A percentile compares a stretch with the other conserved stretches of the same genome.
These are phyloP conservation scores for Plebejus melissa DNA, from an alignment of 2,888 invertebrate species.

Conservation along the genomic window DNA sequence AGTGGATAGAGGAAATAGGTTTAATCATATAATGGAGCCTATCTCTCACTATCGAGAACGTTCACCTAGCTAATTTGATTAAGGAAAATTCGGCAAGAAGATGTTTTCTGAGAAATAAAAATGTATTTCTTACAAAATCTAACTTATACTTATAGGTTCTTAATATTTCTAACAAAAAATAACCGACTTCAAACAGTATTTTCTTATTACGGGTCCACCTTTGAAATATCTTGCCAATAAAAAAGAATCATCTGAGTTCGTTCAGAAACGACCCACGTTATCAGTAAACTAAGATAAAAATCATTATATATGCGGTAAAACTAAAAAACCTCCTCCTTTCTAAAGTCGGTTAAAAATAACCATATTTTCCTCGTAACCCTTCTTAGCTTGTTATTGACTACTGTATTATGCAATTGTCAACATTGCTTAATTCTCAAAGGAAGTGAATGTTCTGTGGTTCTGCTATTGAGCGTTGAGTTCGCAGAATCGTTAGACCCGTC, in stretches of 20 bases:
- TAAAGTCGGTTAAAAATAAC: background rate
- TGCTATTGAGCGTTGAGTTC: slow-evolving; percentile 39
- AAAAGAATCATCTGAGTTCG: background rate
- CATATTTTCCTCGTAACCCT: background rate
- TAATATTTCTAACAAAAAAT: too few species aligned
- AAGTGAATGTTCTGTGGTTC: slow-evolving; percentile 29
- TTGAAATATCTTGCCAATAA: background rate
- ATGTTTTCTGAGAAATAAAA: background rate
- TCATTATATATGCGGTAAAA: background rate
- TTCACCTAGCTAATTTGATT: background rate
- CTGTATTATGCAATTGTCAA: slow-evolving; percentile 28
- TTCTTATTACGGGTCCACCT: too few species aligned
- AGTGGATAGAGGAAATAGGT: slow-evolving; percentile 22
- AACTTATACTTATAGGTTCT: too few species aligned
- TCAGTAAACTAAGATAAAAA: background rate
- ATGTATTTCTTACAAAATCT: too few species aligned
- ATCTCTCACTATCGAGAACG: slow-evolving; percentile 9
- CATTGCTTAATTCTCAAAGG: slow-evolving; percentile 33
- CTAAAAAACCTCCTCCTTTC: background rate
- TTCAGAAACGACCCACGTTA: background rate
- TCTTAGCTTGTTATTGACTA: slow-evolving; percentile 1
- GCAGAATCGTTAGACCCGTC: slow-evolving; percentile 39
- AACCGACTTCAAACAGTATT: too few species aligned
- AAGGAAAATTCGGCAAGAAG: background rate
- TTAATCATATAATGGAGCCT: slow-evolving; percentile 17